Base-by-base conservation (phyloP, 2,113 vertebrate species). In the Oenanthe oenanthe region DNA sequence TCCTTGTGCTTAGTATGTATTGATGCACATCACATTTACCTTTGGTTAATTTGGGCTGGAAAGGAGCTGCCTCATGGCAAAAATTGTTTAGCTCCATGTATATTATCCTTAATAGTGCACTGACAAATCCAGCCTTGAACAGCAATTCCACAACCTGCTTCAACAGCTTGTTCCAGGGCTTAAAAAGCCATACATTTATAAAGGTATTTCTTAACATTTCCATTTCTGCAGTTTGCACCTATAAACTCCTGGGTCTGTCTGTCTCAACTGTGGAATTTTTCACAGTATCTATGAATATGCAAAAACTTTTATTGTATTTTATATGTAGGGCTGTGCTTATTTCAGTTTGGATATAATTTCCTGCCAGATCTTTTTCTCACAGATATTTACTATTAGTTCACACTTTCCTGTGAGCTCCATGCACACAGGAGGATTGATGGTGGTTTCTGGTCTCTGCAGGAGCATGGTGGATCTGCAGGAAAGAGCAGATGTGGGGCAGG, bases 31-130 rank as follows among this genome's bases (percentile, higher is more conserved):
- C 88, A 54, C 88, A 93, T 87, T 95, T 87, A 80, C 62, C 38
- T 89, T 34, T 79, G 61, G 60, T 65, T 96, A 63, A 80, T 96
- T 85, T 83, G 65, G 85, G 24, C 77, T 82, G 66, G 88, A 85
- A 95, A 83, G 70, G 67, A 84, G 65, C 62, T 94, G 66, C 62
- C 85, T 85, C 62, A 24, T 38, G 66, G 91, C 70, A 95, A 84
- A 94, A 96, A 82, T 87, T 16, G 85, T 86, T 91, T 95, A 94
- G 40, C 43, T 92, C 40, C 34, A 32, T 0, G 32, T 96, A 82
- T 31, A 85, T 95, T 79, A 95, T 85, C 62, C 70, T 84, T 95
- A 96, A 93, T 77, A 94, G 70, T 67, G 53, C 47, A 62, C 38
- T 58, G 89, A 74, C 66, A 95, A 85, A 96, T 81, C 40, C 76